Evolutionary conservation across 1,140 invertebrate genomes (phyloP).

Genomic region (Ephestia elutella): DNA sequence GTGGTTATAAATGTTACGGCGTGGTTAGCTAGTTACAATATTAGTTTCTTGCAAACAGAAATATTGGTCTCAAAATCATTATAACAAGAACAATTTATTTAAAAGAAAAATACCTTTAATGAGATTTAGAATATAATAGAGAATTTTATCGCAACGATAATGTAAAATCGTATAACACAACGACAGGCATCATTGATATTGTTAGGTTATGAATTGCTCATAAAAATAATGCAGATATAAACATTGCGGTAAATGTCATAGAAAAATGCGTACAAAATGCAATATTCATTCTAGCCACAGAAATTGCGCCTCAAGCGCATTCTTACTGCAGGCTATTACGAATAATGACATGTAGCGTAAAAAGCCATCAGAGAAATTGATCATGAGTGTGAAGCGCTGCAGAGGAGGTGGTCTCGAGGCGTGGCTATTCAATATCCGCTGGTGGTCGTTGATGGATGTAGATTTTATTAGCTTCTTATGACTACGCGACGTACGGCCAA

Average conservation of each 20-base stretch:
- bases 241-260: background rate
- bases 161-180: no score
- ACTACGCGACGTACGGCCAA: constrained; percentile 18
- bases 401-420: background rate
- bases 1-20: no score
- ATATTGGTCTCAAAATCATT: no score
- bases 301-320: background rate
- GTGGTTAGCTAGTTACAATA: no score
- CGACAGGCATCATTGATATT: no score
- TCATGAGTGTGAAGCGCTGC: background rate
- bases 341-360: background rate
- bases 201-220: no score
- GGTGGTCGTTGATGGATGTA: constrained; percentile 46
- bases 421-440: constrained; percentile 3
- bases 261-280: background rate
- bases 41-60: no score
- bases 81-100: no score
- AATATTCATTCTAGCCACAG: background rate
- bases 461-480: constrained; percentile 48
- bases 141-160: no score
- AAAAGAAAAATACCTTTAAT: no score
- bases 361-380: constrained; percentile 2
- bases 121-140: no score
- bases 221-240: background rate
- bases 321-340: background rate